Evolutionary conservation across 2,797 vertebrate genomes (phyloP), one percentile per base, ranked within the genome.

Genomic region (Knipowitschia caucasica): DNA sequence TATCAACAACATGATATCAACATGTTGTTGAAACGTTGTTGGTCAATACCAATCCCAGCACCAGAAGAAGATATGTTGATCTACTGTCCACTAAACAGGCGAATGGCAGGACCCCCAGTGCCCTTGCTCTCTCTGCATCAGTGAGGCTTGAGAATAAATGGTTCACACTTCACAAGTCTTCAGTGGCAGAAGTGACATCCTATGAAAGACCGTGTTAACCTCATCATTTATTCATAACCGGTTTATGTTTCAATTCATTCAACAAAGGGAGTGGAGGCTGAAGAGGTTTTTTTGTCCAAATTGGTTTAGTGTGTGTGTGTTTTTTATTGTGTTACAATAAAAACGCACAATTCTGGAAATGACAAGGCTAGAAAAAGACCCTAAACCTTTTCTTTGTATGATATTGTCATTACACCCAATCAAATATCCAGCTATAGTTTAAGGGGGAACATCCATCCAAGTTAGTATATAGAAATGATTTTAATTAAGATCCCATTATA

Each of bases 31-130:
- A n/a, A n/a, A n/a, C n/a, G n/a, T n/a, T n/a, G n/a, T n/a, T n/a
- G n/a, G n/a, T n/a, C n/a, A n/a, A n/a, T n/a, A n/a, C n/a, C n/a
- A 51, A 27, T 62, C 66, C 70, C 53, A 60, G 67, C 40, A 58
- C 53, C 20, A 2, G 1, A 5, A n/a, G 29, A 53, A 40, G 31
- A 23, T 51, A 36, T 46, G 29, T 44, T 7, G 3, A 29, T 29
- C 44, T 43, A 39, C 31, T 20, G 67, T 64, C 58, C 47, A 67
- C 69, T 67, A 35, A 64, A 56, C 42, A 25, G 51, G 34, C 35
- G 35, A 30, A 38, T 40, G 60, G 55, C 56, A 58, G 42, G 17
- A 18, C n/a, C 50, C 67, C 67, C 40, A 7, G 36, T 11, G 18
- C 54, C 51, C 53, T 7, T 1, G 27, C 40, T 14, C 27, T 29